phyloP scores from a whole-genome alignment of 2,888 invertebrate genomes.

The Philonicus albiceps region DNA sequence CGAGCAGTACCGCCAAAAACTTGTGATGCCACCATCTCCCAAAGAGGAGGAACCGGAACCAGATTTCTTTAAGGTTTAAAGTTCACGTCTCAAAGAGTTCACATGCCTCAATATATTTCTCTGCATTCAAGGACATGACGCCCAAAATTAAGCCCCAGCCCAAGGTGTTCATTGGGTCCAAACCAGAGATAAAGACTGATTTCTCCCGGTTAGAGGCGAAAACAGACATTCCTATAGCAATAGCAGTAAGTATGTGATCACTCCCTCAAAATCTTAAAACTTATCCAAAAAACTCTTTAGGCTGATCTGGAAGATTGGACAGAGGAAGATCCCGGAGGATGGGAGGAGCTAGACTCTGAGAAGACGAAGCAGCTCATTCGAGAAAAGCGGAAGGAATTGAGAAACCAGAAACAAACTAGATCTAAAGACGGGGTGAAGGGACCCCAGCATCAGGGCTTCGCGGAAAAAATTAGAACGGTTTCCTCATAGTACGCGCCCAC shows the following conservation, averaged over 20 bases:
- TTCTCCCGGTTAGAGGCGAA: conserved; percentile 65
- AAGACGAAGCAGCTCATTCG: conserved; percentile 61
- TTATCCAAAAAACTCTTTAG: conserved; percentile 52
- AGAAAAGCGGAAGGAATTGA: conserved; percentile 61
- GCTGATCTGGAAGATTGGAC: conserved; percentile 67
- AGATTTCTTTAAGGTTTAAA: conserved; percentile 67
- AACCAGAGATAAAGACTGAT: conserved; percentile 54
- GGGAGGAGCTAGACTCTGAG: conserved; percentile 65
- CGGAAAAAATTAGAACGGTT: neutral
- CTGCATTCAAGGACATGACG: conserved; percentile 66
- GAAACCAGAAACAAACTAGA: conserved; percentile 55
- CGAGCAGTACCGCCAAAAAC: conserved; percentile 69
- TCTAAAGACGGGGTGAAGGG: neutral
- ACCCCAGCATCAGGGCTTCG: neutral
- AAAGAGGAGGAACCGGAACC: conserved; percentile 63
- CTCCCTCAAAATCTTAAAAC: neutral
- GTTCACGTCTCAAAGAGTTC: neutral
- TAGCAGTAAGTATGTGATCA: conserved; percentile 55
- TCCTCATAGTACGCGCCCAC: neutral
- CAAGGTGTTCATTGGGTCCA: conserved; percentile 66
- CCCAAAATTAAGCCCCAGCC: conserved; percentile 70
- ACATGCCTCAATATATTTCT: neutral
- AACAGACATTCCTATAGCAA: conserved; percentile 63
- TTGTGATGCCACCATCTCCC: conserved; percentile 62
- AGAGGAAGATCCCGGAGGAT: conserved; percentile 64